Percentiles rank a stretch among this genome's conserved stretches.
Conservation (phyloP, 2,113 vertebrate species). For the Rhegmatorhina hoffmannsi region DNA sequence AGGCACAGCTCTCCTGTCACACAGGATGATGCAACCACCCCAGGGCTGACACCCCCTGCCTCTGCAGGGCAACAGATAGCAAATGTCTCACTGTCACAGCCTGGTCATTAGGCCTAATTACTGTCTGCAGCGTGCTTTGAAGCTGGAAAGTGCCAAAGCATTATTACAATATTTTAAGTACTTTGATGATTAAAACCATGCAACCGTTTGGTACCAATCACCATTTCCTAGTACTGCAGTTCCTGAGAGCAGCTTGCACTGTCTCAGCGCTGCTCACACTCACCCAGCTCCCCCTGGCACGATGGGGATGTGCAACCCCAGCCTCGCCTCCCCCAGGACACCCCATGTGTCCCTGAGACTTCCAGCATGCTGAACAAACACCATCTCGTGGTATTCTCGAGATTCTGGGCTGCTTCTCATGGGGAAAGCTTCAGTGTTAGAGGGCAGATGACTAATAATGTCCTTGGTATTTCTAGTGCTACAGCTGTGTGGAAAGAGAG, state of each 20-base stretch:
- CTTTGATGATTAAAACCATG: constrained; percentile 46
- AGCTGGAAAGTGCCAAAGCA: constrained; percentile 27
- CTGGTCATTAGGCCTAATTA: constrained; percentile 48
- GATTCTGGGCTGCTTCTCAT: neutral
- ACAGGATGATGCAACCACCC: neutral
- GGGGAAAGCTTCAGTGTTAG: neutral
- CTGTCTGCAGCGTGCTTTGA: constrained; percentile 3
- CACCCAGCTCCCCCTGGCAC: constrained; percentile 30
- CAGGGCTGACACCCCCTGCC: neutral
- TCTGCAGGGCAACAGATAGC: neutral
- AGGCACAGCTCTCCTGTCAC: neutral
- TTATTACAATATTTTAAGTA: constrained; percentile 57
- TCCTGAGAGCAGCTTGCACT: constrained; percentile 32
- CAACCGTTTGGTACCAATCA: constrained; percentile 12
- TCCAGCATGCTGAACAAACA: rapidly evolving
- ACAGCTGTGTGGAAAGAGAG: neutral
- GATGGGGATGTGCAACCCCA: neutral
- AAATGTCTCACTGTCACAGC: constrained; percentile 35
- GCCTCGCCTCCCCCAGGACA: neutral
- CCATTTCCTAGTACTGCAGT: neutral
- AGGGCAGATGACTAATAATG: neutral
- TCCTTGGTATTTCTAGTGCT: neutral
- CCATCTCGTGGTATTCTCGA: rapidly evolving
- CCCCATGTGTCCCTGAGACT: neutral
- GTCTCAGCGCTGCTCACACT: constrained; percentile 4